phyloP scores from a whole-genome alignment of 2,797 vertebrate species.

The Potorous gilbertii region DNA sequence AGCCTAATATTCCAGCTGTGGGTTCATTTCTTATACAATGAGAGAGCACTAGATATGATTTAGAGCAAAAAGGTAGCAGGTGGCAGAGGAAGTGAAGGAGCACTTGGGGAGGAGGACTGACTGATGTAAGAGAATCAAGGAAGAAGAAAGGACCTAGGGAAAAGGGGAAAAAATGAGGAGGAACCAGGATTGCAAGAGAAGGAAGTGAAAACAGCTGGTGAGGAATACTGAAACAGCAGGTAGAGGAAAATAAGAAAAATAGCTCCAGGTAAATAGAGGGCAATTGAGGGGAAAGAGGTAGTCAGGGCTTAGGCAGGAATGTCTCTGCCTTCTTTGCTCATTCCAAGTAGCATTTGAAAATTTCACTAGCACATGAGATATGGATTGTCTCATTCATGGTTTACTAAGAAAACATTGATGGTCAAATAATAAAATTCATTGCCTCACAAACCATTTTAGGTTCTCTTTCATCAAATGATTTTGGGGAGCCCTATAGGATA shows the following conservation, averaged over 20 bases:
- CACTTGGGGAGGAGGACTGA: not conserved
- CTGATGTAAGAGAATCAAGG: not conserved
- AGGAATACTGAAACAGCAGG: not conserved
- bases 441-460: not conserved
- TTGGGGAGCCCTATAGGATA: not conserved
- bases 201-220: not conserved
- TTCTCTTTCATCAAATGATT: not conserved
- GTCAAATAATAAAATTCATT: not conserved
- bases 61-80: constrained; percentile 10
- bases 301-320: not conserved
- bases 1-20: constrained; percentile 51
- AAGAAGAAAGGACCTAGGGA: not conserved
- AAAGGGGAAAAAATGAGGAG: not conserved
- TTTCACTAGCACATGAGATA: constrained; percentile 24
- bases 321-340: not conserved
- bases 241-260: not conserved
- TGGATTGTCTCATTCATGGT: not conserved
- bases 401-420: not conserved
- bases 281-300: not conserved
- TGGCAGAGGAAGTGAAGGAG: constrained; percentile 24
- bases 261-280: not conserved
- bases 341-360: not conserved
- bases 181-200: not conserved
- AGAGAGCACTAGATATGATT: constrained; percentile 37
- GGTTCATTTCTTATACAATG: constrained; percentile 48